Percentiles rank a stretch among this genome's conserved stretches.
Evolutionary conservation across 2,888 invertebrate species (phyloP).

Genomic region (Seira ritae): DNA sequence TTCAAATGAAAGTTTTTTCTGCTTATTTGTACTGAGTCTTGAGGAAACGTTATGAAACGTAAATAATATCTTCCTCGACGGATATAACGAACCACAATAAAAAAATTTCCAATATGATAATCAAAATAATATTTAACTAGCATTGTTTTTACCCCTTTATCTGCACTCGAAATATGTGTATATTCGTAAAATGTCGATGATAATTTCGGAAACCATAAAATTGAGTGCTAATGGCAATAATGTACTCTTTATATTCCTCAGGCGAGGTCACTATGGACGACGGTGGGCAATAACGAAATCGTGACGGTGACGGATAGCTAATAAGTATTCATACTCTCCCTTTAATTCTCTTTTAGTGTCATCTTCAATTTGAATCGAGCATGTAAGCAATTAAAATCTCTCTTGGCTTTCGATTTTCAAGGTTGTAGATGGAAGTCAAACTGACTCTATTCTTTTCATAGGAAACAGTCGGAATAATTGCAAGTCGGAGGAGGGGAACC

Average conservation of each 20-base stretch:
- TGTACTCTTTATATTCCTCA: not conserved
- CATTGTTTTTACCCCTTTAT: not conserved
- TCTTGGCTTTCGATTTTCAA: not conserved
- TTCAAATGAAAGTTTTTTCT: conserved; percentile 15
- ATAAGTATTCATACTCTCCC: not conserved
- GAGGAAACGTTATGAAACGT: not conserved
- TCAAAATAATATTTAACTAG: too few species aligned
- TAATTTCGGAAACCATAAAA: too few species aligned
- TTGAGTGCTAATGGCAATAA: not conserved
- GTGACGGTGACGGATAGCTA: not conserved
- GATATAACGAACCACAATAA: not conserved
- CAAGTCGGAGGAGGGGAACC: too few species aligned
- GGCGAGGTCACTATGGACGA: not conserved
- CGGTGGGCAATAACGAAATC: not conserved
- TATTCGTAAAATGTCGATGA: not conserved
- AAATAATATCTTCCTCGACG: not conserved
- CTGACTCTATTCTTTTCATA: too few species aligned
- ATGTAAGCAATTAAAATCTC: not conserved
- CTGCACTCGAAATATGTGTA: not conserved
- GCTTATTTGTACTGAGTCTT: not conserved
- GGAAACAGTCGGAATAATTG: too few species aligned
- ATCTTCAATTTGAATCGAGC: not conserved
- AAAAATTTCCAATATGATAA: not conserved
- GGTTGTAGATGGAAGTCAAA: not conserved
- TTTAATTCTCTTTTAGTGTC: not conserved